Percentiles rank a stretch among this genome's conserved stretches.
Conservation (phyloP, 2,113 vertebrate species). For the Melanerpes formicivorus region DNA sequence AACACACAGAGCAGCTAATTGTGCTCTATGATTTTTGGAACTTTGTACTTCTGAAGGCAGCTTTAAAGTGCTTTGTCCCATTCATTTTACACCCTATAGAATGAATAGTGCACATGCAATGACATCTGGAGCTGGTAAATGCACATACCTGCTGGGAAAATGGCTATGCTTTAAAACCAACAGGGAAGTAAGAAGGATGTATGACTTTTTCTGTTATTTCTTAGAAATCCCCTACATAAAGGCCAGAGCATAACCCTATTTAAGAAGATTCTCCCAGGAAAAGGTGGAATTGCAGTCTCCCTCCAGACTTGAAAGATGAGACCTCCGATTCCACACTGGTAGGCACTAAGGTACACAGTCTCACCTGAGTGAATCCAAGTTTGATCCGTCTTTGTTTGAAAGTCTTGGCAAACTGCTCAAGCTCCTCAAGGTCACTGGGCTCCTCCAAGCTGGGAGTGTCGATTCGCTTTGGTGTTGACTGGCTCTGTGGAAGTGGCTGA, state of each 20-base stretch:
- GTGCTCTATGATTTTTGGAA: slow-evolving; percentile 53
- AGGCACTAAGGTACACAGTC: slow-evolving; percentile 14
- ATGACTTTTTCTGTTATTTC: slow-evolving; percentile 32
- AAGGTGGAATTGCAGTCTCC: slow-evolving; percentile 22
- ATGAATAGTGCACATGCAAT: slow-evolving; percentile 42
- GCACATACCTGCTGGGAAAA: slow-evolving; percentile 60
- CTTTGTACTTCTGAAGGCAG: slow-evolving; percentile 45
- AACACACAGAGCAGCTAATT: slow-evolving; percentile 33
- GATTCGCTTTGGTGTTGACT: slow-evolving; percentile 96
- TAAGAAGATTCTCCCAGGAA: slow-evolving; percentile 29
- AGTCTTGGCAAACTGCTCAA: slow-evolving; percentile 99
- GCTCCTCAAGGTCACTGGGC: slow-evolving; percentile 98
- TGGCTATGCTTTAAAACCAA: slow-evolving; percentile 51
- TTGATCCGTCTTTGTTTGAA: slow-evolving; percentile 99
- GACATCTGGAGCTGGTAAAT: slow-evolving; percentile 44
- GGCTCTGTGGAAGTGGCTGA: slow-evolving; percentile 93
- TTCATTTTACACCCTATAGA: slow-evolving; percentile 49
- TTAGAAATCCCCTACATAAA: slow-evolving; percentile 44
- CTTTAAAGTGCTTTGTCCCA: slow-evolving; percentile 59
- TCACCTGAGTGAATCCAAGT: slow-evolving; percentile 99
- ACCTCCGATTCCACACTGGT: slow-evolving; percentile 31
- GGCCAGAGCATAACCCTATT: slow-evolving; percentile 33
- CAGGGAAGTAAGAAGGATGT: slow-evolving; percentile 46
- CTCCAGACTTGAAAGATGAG: slow-evolving; percentile 57
- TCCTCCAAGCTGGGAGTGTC: slow-evolving; percentile 97